phyloP scores from a whole-genome alignment of 2,113 vertebrate species.

The Callospermophilus lateralis region DNA sequence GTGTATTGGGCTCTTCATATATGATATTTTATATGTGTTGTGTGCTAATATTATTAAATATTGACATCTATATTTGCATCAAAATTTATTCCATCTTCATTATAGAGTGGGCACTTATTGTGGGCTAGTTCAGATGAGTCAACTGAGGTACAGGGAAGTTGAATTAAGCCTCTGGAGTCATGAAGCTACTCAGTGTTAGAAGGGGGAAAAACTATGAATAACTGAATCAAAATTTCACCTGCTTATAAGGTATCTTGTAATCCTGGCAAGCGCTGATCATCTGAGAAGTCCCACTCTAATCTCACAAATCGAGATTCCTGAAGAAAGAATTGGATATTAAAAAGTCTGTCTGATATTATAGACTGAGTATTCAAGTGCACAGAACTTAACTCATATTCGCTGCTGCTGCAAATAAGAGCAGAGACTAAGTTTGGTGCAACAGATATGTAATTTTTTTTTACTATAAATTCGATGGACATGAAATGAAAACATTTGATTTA shows the following conservation, averaged over 20 bases:
- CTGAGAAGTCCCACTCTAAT: not conserved
- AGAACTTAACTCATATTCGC: not conserved
- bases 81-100: not conserved
- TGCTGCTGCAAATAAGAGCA: not conserved
- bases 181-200: not conserved
- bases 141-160: not conserved
- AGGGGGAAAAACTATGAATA: not conserved
- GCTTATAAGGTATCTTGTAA: not conserved
- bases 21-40: not conserved
- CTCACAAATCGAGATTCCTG: not conserved
- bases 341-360: not conserved
- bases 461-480: not conserved
- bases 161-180: not conserved
- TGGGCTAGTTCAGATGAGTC: not conserved
- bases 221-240: not conserved
- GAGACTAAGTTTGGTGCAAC: not conserved
- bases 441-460: not conserved
- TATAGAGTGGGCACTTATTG: not conserved
- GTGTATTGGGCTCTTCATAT: not conserved
- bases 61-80: too few species aligned
- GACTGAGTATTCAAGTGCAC: not conserved
- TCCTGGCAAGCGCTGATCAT: not conserved
- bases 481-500: not conserved
- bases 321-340: slow-evolving; percentile 2
- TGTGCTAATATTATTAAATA: not conserved